These are phyloP conservation scores for Eciton burchellii DNA, from an alignment of 1,140 invertebrate genomes.

Conservation along the genomic window DNA sequence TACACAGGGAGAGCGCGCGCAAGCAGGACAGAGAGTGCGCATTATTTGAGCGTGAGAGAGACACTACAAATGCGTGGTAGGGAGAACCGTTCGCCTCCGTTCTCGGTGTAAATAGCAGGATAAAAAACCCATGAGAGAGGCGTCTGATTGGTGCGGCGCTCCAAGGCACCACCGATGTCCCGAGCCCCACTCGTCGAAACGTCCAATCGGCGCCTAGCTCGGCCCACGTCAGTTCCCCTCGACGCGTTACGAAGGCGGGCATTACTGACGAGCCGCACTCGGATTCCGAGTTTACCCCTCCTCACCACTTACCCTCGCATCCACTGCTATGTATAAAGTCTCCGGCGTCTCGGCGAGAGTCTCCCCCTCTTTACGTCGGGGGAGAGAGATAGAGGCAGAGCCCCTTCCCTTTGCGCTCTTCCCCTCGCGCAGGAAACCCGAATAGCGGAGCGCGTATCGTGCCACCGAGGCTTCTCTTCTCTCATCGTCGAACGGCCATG, in stretches of 20 bases:
- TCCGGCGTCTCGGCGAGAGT: constrained; percentile 33
- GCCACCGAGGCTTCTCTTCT: constrained; percentile 51
- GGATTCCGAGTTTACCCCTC: constrained; percentile 49
- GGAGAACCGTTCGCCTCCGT: constrained; percentile 72
- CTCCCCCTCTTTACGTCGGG: constrained; percentile 41
- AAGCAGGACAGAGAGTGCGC: constrained; percentile 49
- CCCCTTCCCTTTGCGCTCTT: constrained; percentile 3
- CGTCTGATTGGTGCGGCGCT: constrained; percentile 76
- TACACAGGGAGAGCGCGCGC: constrained; percentile 64
- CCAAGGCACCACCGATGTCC: constrained; percentile 72
- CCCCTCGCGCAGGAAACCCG: constrained; percentile 66
- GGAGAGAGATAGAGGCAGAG: constrained; percentile 52
- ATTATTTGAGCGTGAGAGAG: constrained; percentile 29
- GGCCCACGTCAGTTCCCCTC: constrained; percentile 78
- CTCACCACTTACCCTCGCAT: constrained; percentile 44
- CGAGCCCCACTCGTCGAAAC: constrained; percentile 75
- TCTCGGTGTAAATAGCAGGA: constrained; percentile 74
- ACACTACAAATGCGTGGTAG: neutral
- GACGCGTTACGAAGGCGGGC: constrained; percentile 74
- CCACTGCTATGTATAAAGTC: constrained; percentile 21
- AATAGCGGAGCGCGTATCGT: constrained; percentile 72
- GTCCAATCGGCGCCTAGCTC: constrained; percentile 80
- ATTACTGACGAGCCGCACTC: constrained; percentile 57
- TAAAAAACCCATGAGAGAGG: constrained; percentile 84
- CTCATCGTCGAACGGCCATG: constrained; percentile 66